Base-by-base conservation (phyloP, 2,888 invertebrate genomes). In the Dynastes maya region DNA sequence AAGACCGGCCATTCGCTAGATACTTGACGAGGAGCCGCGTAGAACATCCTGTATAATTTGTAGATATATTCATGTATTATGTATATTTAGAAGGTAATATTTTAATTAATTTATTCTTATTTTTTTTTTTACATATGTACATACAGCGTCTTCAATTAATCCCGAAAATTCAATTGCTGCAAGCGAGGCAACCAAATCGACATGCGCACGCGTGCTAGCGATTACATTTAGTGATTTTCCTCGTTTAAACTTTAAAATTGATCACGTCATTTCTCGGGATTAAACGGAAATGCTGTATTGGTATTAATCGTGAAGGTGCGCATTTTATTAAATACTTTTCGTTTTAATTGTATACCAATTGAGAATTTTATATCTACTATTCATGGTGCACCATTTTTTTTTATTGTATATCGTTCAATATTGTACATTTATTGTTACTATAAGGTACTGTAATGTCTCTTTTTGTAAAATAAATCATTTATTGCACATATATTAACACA, bases 391-490 rank as follows among this genome's bases (percentile, higher is more conserved):
- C 65, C n/a, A 6, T 67, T 67, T 67, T 8, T 67, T 67, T 67
- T 29, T 63, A 63, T 45, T 45, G 32, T 37, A 37, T 37, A 6
- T 37, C 45, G 9, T 9, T 63, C 29, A 32, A 63, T 45, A 40
- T 45, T 67, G 65, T 67, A 67, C 45, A 45, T 67, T 40, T 65
- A 37, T 37, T 67, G 40, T 67, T 40, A 45, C 11, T 45, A 67
- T 67, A 64, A 64, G 13, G 13, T 27, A 58, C 22, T 6, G n/a
- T 8, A 16, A 37, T 65, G 40, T 45, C 40, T 40, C 65, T 40
- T 67, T 45, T 67, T 67, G 65, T 67, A 67, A 40, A 67, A 67
- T 67, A 67, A 67, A 67, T 49, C 1, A 67, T 67, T 67, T 67
- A 67, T 67, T 45, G 65, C 65, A 67, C 65, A 40, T 16, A 37